These are phyloP conservation scores for Limosa lapponica DNA, from an alignment of 2,797 vertebrate species.

Conservation along the genomic window DNA sequence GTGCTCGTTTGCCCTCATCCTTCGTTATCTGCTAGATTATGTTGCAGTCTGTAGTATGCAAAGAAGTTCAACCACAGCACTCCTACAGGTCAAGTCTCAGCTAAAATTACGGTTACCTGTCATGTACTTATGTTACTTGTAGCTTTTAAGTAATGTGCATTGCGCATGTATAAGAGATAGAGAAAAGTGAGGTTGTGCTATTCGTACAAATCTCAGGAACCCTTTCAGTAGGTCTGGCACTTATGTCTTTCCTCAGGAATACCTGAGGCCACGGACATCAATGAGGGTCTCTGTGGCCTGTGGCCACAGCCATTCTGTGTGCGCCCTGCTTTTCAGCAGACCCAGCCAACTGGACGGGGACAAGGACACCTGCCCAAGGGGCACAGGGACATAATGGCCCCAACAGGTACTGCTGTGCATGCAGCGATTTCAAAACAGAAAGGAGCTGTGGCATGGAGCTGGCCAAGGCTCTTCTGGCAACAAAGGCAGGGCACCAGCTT, in stretches of 20 bases:
- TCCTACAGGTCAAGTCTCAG: neutral
- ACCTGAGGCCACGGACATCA: rapidly evolving
- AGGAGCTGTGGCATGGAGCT: rapidly evolving
- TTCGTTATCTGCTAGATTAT: neutral
- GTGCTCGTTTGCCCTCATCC: neutral
- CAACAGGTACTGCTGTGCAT: rapidly evolving
- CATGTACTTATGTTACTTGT: neutral
- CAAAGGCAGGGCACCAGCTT: neutral
- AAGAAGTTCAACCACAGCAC: neutral
- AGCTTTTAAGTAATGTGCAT: neutral
- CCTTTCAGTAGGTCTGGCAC: neutral
- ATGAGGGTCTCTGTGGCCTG: neutral
- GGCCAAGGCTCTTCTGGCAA: neutral
- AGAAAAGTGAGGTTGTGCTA: neutral
- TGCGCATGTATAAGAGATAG: rapidly evolving
- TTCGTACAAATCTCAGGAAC: neutral
- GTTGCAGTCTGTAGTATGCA: neutral
- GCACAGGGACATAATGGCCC: neutral
- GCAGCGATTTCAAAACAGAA: neutral
- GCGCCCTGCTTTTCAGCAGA: neutral
- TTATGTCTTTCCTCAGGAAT: neutral
- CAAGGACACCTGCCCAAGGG: neutral
- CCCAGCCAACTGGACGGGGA: rapidly evolving
- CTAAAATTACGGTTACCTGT: neutral
- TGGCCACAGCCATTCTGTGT: too few relatives aligned